phyloP scores from a whole-genome alignment of 2,113 vertebrate species.

The Heliornis fulica region DNA sequence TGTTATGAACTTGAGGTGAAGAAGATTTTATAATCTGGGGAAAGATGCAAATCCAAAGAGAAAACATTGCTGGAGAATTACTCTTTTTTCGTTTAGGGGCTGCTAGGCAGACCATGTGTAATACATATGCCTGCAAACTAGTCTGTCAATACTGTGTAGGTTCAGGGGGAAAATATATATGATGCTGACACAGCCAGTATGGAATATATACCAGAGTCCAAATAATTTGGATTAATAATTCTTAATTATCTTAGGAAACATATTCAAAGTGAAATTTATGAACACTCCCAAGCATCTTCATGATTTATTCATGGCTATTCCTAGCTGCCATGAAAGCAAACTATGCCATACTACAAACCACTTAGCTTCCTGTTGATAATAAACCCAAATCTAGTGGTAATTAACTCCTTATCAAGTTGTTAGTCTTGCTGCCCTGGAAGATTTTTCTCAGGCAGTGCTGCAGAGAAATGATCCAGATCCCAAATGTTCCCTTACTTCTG shows the following conservation, averaged over 20 bases:
- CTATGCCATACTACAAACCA: background rate
- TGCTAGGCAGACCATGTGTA: background rate
- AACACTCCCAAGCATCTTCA: background rate
- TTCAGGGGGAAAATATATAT: slow-evolving; percentile 20
- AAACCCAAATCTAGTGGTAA: background rate
- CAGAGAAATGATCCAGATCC: background rate
- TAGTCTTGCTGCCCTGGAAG: background rate
- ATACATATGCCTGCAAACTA: background rate
- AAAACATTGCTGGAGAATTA: background rate
- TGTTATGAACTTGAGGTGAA: slow-evolving; percentile 1
- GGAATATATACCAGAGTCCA: background rate
- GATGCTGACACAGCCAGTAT: slow-evolving; percentile 42
- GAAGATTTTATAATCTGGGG: background rate
- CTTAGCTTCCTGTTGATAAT: background rate
- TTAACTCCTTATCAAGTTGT: background rate
- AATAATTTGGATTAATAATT: slow-evolving; percentile 34
- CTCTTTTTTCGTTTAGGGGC: background rate
- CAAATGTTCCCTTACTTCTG: background rate
- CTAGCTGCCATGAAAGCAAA: background rate
- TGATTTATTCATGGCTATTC: slow-evolving; percentile 33
- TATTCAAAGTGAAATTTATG: slow-evolving; percentile 42
- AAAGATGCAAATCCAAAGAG: background rate
- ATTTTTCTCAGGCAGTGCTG: background rate
- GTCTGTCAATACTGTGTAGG: background rate
- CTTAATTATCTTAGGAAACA: slow-evolving; percentile 51